These are phyloP conservation scores for Egretta garzetta DNA, from an alignment of 2,113 vertebrate genomes.

Conservation along the genomic window DNA sequence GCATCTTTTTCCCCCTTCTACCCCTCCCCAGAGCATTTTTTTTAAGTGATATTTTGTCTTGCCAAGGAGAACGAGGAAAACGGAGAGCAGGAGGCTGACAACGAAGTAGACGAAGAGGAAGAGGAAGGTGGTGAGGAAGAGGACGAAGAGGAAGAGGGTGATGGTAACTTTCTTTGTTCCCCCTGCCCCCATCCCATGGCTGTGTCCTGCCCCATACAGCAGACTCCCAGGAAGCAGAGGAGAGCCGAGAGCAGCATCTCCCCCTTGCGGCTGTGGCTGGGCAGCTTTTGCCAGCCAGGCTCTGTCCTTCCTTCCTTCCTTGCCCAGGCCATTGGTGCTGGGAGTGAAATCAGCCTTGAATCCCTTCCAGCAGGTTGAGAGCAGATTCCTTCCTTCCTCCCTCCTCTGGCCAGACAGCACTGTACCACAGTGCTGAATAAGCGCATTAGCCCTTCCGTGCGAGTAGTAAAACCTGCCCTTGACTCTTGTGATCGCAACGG, in stretches of 20 bases:
- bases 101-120: constrained; percentile 83
- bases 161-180: constrained; percentile 69
- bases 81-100: constrained; percentile 81
- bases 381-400: constrained; percentile 55
- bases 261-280: not conserved
- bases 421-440: not conserved
- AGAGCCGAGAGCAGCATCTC: not conserved
- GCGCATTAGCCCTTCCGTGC: constrained; percentile 19
- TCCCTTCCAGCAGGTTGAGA: constrained; percentile 36
- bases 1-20: constrained; percentile 13
- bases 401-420: not conserved
- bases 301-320: not conserved
- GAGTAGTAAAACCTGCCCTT: constrained; percentile 16
- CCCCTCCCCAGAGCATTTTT: constrained; percentile 6
- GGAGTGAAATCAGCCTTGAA: constrained; percentile 38
- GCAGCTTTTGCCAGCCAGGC: not conserved
- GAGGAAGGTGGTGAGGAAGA: constrained; percentile 83
- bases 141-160: constrained; percentile 81
- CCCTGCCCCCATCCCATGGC: fast-evolving
- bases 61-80: constrained; percentile 82
- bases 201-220: not conserved
- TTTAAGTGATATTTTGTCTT: constrained; percentile 66
- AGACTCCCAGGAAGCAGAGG: fast-evolving
- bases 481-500: fast-evolving
- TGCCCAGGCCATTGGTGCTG: fast-evolving